Evolutionary conservation across 2,113 vertebrate species (phyloP).

Genomic region (Grus americana): DNA sequence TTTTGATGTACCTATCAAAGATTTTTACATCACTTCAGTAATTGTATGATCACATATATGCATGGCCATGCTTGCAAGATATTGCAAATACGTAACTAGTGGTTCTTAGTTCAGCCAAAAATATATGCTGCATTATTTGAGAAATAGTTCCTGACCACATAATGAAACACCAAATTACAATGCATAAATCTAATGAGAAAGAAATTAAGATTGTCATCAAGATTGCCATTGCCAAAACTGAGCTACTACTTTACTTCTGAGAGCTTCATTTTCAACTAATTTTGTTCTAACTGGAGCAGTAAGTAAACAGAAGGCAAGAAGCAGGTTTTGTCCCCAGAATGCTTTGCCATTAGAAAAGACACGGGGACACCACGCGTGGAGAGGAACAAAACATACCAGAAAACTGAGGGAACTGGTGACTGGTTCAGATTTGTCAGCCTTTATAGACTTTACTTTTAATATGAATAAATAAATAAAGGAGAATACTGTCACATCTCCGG

Average conservation of each 20-base stretch:
- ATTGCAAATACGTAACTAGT: not conserved
- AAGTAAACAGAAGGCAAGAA: not conserved
- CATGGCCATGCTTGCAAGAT: not conserved
- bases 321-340: not conserved
- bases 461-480: not conserved
- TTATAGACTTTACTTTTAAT: not conserved
- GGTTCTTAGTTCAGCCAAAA: not conserved
- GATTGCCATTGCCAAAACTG: not conserved
- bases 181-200: not conserved
- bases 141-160: not conserved
- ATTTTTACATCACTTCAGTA: not conserved
- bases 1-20: not conserved
- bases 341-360: not conserved
- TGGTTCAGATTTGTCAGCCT: not conserved
- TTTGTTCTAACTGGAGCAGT: not conserved
- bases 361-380: accelerated
- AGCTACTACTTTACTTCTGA: not conserved
- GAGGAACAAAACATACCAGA: not conserved
- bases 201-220: slow-evolving; percentile 14
- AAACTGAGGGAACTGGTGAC: not conserved
- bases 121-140: not conserved
- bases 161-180: not conserved
- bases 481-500: not conserved
- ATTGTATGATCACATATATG: not conserved
- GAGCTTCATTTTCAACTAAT: not conserved